phyloP scores from a whole-genome alignment of 2,888 invertebrate species.

The Chromoteleia sp. region DNA sequence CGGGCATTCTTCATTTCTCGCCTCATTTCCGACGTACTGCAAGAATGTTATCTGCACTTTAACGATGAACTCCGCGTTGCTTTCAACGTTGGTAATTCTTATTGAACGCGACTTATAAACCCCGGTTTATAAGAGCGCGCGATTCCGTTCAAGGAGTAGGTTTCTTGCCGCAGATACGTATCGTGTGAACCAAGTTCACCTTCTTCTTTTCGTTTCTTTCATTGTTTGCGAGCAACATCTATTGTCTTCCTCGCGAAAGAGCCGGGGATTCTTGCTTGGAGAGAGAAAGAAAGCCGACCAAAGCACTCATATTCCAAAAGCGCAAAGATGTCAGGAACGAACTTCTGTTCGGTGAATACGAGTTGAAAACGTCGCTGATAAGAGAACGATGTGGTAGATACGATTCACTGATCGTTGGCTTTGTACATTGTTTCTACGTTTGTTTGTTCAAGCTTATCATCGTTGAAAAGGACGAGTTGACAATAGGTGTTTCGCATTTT shows the following conservation, averaged over 20 bases:
- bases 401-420: constrained; percentile 50
- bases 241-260: constrained; percentile 49
- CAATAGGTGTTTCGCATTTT: constrained; percentile 31
- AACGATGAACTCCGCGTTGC: constrained; percentile 19
- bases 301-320: constrained; percentile 38
- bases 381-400: constrained; percentile 47
- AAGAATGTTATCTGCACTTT: constrained; percentile 39
- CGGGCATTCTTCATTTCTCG: constrained; percentile 46
- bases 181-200: constrained; percentile 73
- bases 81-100: constrained; percentile 21
- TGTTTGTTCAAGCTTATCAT: constrained; percentile 35
- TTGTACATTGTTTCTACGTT: constrained; percentile 53
- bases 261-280: constrained; percentile 10
- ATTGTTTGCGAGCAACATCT: constrained; percentile 56
- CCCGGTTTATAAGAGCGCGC: constrained; percentile 10
- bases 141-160: constrained; percentile 64
- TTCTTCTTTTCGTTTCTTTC: constrained; percentile 48
- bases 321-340: constrained; percentile 6
- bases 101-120: constrained; percentile 21
- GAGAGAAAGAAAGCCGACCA: constrained; percentile 12
- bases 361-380: constrained; percentile 48
- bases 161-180: constrained; percentile 70
- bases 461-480: constrained; percentile 23
- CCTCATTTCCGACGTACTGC: constrained; percentile 41
- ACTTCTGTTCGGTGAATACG: constrained; percentile 11